phyloP scores from a whole-genome alignment of 2,113 vertebrate genomes.

The Chauna torquata region DNA sequence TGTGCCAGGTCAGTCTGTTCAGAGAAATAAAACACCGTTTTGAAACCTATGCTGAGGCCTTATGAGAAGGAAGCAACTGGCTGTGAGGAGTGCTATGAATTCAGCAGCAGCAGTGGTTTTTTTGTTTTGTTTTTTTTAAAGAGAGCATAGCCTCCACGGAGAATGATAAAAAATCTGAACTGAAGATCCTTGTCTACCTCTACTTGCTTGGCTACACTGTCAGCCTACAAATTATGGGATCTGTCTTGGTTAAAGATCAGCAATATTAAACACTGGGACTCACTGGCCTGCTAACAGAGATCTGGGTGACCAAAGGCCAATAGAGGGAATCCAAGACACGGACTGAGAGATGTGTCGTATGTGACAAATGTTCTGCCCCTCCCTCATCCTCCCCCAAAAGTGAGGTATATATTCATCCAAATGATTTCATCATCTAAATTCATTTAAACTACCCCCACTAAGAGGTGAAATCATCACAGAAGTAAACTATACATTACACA shows the following conservation, averaged over 20 bases:
- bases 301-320: background rate
- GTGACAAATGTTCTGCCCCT: too few species aligned
- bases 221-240: background rate
- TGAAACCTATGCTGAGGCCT: background rate
- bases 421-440: background rate
- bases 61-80: background rate
- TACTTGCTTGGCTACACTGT: background rate
- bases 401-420: background rate
- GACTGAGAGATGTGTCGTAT: too few species aligned
- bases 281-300: background rate
- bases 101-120: background rate
- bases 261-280: background rate
- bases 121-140: background rate
- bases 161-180: background rate
- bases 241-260: background rate
- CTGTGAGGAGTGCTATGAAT: background rate
- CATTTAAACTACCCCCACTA: background rate
- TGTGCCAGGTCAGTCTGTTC: background rate
- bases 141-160: background rate
- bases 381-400: background rate
- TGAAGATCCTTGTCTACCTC: background rate
- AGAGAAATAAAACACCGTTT: background rate
- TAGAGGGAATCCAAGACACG: background rate
- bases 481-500: background rate
- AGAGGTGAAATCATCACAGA: background rate